A percentile compares a stretch with the other conserved stretches of the same genome.
phyloP scores from a whole-genome alignment of 2,113 vertebrate genomes.

The Symphodus melops region DNA sequence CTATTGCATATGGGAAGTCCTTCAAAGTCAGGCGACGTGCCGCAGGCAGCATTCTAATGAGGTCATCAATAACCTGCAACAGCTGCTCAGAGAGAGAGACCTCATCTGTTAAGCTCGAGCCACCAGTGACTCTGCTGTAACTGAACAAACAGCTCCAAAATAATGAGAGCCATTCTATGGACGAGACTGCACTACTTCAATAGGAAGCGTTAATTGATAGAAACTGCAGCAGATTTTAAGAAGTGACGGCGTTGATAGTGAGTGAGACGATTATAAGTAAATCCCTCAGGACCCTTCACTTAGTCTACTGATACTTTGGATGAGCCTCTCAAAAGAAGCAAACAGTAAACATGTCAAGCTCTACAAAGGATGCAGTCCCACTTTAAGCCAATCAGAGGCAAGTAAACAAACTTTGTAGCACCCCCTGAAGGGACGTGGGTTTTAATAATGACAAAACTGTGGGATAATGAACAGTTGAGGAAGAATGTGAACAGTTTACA shows the following conservation, averaged over 20 bases:
- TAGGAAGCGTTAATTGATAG: constrained; percentile 61
- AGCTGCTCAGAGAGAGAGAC: constrained; percentile 89
- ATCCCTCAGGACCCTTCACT: constrained; percentile 40
- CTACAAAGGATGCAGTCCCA: constrained; percentile 9
- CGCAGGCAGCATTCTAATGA: constrained; percentile 90
- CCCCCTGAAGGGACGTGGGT: not conserved
- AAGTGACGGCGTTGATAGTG: constrained; percentile 44
- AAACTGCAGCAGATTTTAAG: constrained; percentile 32
- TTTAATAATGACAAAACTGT: not conserved
- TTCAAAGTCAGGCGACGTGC: constrained; percentile 80
- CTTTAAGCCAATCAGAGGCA: constrained; percentile 22
- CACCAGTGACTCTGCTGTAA: constrained; percentile 70
- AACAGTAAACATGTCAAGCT: constrained; percentile 28
- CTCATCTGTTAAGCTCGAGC: constrained; percentile 84
- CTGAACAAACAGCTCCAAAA: constrained; percentile 68
- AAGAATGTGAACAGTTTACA: not conserved
- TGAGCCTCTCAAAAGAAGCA: constrained; percentile 24
- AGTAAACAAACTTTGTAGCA: constrained; percentile 21
- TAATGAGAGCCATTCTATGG: constrained; percentile 69
- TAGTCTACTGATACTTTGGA: constrained; percentile 23
- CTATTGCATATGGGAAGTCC: constrained; percentile 75
- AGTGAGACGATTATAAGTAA: constrained; percentile 43
- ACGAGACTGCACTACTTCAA: constrained; percentile 44
- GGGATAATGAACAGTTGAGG: not conserved
- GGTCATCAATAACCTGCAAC: constrained; percentile 93